Conservation (phyloP, 2,113 vertebrate species). For the Rhinogobius similis region DNA sequence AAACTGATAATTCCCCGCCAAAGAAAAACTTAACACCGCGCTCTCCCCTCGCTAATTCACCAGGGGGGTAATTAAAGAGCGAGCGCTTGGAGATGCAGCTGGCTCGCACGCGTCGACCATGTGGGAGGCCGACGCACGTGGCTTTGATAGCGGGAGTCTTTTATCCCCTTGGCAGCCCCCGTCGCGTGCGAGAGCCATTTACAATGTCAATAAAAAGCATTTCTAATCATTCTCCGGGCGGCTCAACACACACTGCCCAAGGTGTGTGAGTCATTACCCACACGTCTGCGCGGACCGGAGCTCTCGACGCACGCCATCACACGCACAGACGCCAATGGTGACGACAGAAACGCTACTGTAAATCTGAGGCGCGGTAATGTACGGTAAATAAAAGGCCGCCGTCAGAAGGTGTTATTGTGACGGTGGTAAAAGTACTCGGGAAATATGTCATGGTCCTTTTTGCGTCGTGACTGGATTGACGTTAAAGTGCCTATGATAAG, state of each 20-base stretch:
- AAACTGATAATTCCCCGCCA: slow-evolving; percentile 66
- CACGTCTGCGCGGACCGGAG: too few species aligned
- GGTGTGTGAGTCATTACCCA: slow-evolving; percentile 60
- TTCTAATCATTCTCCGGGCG: slow-evolving; percentile 73
- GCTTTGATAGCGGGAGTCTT: slow-evolving; percentile 68
- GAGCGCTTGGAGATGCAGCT: slow-evolving; percentile 50
- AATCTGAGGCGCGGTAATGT: not conserved
- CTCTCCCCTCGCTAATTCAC: slow-evolving; percentile 53
- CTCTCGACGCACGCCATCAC: slow-evolving; percentile 22
- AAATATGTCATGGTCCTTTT: not conserved
- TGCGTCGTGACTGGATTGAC: not conserved
- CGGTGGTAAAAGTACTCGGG: not conserved
- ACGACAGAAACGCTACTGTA: slow-evolving; percentile 35
- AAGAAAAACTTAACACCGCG: slow-evolving; percentile 54
- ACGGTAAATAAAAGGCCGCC: not conserved
- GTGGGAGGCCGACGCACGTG: slow-evolving; percentile 62
- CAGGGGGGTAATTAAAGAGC: slow-evolving; percentile 71
- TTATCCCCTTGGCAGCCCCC: slow-evolving; percentile 69
- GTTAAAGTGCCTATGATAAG: not conserved
- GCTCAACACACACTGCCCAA: slow-evolving; percentile 57
- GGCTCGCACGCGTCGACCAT: slow-evolving; percentile 32
- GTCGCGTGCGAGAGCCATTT: slow-evolving; percentile 70
- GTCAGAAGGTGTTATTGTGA: not conserved
- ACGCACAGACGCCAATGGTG: slow-evolving; percentile 25
- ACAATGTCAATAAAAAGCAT: slow-evolving; percentile 79